Conservation (phyloP, 1,140 invertebrate genomes). For the Trichonephila inaurata region DNA sequence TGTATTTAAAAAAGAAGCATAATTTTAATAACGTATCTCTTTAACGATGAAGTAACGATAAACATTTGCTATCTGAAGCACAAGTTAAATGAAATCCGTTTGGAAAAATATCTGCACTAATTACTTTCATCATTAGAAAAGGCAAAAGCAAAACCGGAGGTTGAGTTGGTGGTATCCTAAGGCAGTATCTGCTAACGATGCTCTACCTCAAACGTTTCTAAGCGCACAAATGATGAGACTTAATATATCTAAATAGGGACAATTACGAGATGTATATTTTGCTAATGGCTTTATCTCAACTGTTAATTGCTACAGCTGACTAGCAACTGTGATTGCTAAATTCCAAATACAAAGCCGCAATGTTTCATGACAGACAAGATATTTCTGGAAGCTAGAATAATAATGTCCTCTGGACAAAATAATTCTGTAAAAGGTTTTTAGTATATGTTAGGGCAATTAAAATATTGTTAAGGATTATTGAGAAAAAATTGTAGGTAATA, state of each 20-base stretch:
- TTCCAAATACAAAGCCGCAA: not conserved
- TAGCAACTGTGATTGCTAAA: not conserved
- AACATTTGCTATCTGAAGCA: not conserved
- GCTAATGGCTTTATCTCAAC: constrained; percentile 45
- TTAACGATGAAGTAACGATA: constrained; percentile 11
- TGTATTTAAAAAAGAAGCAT: not conserved
- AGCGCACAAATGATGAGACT: constrained; percentile 20
- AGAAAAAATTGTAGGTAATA: no score
- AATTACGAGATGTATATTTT: constrained; percentile 33
- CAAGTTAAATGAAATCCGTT: not conserved
- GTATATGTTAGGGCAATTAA: no score
- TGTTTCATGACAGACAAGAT: not conserved
- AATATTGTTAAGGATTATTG: no score
- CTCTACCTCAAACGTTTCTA: not conserved
- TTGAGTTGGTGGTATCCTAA: not conserved
- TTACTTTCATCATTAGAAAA: constrained; percentile 58
- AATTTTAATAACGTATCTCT: not conserved
- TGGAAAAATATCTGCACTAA: constrained; percentile 48
- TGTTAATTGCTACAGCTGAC: constrained; percentile 15
- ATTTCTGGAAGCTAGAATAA: not conserved
- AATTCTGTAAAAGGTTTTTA: no score
- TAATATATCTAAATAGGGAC: not conserved
- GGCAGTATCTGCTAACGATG: constrained; percentile 10
- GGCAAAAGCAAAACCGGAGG: not conserved
- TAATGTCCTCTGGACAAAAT: no score